Evolutionary conservation across 2,113 vertebrate species (phyloP), one percentile per base, ranked within the genome.

Genomic region (Tachysurus fulvidraco): DNA sequence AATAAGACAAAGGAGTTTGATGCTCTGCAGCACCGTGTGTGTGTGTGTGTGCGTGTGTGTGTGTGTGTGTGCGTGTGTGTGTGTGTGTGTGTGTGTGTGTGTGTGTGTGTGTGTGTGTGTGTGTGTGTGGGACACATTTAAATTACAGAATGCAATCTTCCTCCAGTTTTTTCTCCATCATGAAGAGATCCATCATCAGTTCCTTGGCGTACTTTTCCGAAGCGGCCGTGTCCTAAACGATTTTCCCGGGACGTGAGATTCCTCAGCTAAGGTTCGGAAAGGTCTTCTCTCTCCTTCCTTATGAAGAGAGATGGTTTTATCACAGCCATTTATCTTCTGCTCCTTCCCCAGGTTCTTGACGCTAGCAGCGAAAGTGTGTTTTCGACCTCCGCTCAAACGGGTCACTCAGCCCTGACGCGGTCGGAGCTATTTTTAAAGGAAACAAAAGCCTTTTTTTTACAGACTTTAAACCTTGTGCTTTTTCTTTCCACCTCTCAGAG

Each of bases 251-350:
- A 88, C 14, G 19, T 19, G 74, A 90, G 88, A 90, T 88, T 80
- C 85, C 78, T 88, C 76, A 64, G 77, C 69, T 80, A 62, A 55
- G 59, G 67, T 90, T 86, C 83, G 36, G 78, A 88, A 78, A 60
- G 82, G 62, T 76, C 57, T 81, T 52, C 86, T 87, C 80, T 83
- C 83, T 85, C 84, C 8, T 87, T 89, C 30, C n/a, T 88, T 50
- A 85, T 88, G 83, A 90, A 84, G 89, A 88, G 80, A 84, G 87
- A 88, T 84, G 19, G 87, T 73, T 88, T 88, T 85, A 88, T 90
- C 89, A 87, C 30, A 13, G 69, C 83, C 87, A 90, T 90, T 88
- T 80, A 90, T 90, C 89, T 87, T 82, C 67, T 14, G n/a, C 52
- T 77, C 85, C 52, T 79, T 85, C 82, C 54, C 74, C 80, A 79